Percentiles rank a stretch among this genome's conserved stretches.
Conservation (phyloP, 1,140 invertebrate genomes). For the Maconellicoccus hirsutus region DNA sequence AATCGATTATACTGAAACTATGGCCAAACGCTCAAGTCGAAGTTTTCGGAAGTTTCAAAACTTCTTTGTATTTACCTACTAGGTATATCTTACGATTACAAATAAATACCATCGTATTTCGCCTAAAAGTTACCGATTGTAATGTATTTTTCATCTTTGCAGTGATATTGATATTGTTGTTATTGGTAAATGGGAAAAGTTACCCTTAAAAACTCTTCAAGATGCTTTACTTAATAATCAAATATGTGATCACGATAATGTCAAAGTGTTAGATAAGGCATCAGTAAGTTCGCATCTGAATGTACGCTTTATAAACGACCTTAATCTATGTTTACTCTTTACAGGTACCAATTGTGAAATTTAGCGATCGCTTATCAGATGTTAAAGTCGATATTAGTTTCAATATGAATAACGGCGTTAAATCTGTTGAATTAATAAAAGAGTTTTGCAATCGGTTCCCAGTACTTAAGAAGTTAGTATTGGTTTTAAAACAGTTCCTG, state of each 20-base stretch:
- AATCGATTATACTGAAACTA: slow-evolving; percentile 67
- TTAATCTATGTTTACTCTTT: too few relatives aligned
- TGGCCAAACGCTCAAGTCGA: slow-evolving; percentile 88
- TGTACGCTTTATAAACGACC: too few relatives aligned
- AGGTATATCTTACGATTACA: slow-evolving; percentile 41
- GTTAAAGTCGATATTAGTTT: slow-evolving; percentile 96
- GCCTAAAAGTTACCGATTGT: too few relatives aligned
- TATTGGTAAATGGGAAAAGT: slow-evolving; percentile 83
- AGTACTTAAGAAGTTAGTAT: slow-evolving; percentile 79
- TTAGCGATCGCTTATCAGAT: slow-evolving; percentile 88
- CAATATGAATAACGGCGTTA: slow-evolving; percentile 91
- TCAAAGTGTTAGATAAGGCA: slow-evolving; percentile 94
- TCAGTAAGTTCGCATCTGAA: too few relatives aligned
- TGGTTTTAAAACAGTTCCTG: slow-evolving; percentile 96
- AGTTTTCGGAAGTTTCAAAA: slow-evolving; percentile 91
- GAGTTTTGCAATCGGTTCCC: slow-evolving; percentile 68
- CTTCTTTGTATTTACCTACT: slow-evolving; percentile 88
- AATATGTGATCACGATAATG: slow-evolving; percentile 72
- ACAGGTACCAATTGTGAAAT: slow-evolving; percentile 90
- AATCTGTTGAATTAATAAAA: slow-evolving; percentile 90
- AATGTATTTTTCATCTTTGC: too few relatives aligned
- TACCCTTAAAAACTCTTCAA: slow-evolving; percentile 81
- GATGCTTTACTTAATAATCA: slow-evolving; percentile 74
- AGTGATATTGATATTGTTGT: slow-evolving; percentile 98
- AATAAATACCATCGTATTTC: too few relatives aligned